phyloP scores from a whole-genome alignment of 2,888 invertebrate species.

The Cephus sareptanus region DNA sequence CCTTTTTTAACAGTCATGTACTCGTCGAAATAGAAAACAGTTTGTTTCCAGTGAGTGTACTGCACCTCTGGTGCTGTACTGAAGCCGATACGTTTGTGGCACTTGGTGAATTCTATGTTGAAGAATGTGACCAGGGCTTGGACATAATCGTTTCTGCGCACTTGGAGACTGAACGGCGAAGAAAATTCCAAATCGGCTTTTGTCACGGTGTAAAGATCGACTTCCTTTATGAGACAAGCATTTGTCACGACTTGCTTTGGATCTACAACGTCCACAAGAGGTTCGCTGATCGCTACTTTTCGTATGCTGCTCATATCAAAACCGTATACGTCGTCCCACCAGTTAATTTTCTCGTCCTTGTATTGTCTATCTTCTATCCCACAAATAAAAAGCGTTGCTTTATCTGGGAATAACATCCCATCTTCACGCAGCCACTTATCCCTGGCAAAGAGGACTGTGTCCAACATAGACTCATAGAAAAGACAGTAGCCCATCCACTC shows the following conservation, averaged over 20 bases:
- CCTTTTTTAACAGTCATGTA: constrained; percentile 96
- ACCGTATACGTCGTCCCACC: constrained; percentile 99
- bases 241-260: constrained; percentile 98
- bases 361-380: constrained; percentile 97
- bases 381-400: constrained; percentile 93
- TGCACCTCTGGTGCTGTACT: constrained; percentile 98
- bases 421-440: constrained; percentile 96
- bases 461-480: constrained; percentile 99
- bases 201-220: constrained; percentile 98
- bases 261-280: constrained; percentile 98
- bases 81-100: constrained; percentile 98
- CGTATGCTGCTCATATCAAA: constrained; percentile 99
- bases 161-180: constrained; percentile 85
- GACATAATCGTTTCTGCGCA: constrained; percentile 93
- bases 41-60: constrained; percentile 99
- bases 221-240: constrained; percentile 94
- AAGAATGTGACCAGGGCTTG: constrained; percentile 99
- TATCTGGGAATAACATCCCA: constrained; percentile 94
- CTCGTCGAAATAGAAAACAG: constrained; percentile 97
- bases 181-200: constrained; percentile 94
- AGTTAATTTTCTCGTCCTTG: constrained; percentile 99
- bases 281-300: constrained; percentile 97
- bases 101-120: constrained; percentile 99
- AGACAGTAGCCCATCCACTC: constrained; percentile 90
- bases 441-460: constrained; percentile 97